A percentile compares a stretch with the other conserved stretches of the same genome.
Conservation (phyloP, 2,113 vertebrate species). For the Misgurnus anguillicaudatus region DNA sequence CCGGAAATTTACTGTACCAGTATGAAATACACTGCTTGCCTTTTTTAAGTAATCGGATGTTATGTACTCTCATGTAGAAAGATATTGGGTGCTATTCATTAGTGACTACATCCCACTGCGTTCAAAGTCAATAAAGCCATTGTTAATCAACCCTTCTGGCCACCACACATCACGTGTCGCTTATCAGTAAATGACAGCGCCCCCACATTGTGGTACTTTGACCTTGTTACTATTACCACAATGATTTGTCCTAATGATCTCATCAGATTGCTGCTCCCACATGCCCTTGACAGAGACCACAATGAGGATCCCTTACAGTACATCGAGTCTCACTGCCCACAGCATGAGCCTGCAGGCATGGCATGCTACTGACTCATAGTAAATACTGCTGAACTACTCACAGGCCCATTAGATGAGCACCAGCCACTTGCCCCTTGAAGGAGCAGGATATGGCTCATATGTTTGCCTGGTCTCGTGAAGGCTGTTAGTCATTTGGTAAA, state of each 20-base stretch:
- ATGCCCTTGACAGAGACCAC: conserved; percentile 52
- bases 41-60: neutral
- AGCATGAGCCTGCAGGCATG: conserved; percentile 23
- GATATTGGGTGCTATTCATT: conserved; percentile 9
- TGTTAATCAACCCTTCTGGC: conserved; percentile 31
- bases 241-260: conserved; percentile 53
- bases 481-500: conserved; percentile 51
- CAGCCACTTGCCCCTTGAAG: neutral
- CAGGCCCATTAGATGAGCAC: neutral
- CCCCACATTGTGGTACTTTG: conserved; percentile 46
- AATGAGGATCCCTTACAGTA: conserved; percentile 51
- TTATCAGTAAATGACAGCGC: conserved; percentile 45
- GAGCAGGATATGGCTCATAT: conserved; percentile 18
- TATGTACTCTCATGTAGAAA: neutral
- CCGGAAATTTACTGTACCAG: neutral
- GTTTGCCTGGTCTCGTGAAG: neutral
- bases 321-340: conserved; percentile 56
- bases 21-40: neutral
- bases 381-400: conserved; percentile 39
- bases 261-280: conserved; percentile 48
- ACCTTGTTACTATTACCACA: conserved; percentile 58
- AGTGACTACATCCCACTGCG: neutral
- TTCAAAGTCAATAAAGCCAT: conserved; percentile 21
- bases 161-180: conserved; percentile 47
- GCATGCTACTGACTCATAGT: conserved; percentile 55